phyloP scores from a whole-genome alignment of 2,797 vertebrate species.

The Scolopax bukidnonensis region DNA sequence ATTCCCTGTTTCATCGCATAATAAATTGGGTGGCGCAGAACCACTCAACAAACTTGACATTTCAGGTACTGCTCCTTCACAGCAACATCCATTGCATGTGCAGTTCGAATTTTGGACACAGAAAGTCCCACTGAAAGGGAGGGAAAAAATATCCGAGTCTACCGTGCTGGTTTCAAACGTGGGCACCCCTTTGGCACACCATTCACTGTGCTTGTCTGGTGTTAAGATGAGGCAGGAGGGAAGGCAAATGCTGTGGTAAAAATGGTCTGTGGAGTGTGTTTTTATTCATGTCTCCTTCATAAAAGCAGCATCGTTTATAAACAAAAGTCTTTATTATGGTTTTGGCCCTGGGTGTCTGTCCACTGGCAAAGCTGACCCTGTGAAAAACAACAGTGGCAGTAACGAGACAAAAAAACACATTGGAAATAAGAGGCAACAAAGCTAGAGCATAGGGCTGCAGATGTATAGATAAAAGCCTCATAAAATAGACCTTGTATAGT shows the following conservation, averaged over 20 bases:
- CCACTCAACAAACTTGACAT: not conserved
- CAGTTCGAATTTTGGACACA: not conserved
- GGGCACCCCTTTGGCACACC: not conserved
- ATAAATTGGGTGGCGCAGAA: not conserved
- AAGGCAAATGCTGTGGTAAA: not conserved
- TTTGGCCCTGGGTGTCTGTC: not conserved
- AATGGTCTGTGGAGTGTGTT: not conserved
- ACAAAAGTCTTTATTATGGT: not conserved
- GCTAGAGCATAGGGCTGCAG: not conserved
- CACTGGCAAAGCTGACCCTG: not conserved
- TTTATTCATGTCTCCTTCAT: not conserved
- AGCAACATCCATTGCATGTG: not conserved
- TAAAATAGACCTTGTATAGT: not conserved
- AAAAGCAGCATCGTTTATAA: not conserved
- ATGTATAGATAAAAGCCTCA: not conserved
- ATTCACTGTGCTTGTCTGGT: not conserved
- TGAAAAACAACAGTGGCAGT: not conserved
- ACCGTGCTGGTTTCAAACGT: not conserved
- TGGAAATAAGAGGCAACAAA: not conserved
- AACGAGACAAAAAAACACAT: fast-evolving
- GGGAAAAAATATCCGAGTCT: not conserved
- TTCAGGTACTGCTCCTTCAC: not conserved
- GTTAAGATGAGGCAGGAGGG: not conserved
- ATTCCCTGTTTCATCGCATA: not conserved
- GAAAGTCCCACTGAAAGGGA: not conserved